These are phyloP conservation scores for Drosophila repletoides DNA, from an alignment of 1,140 invertebrate species.

Conservation along the genomic window DNA sequence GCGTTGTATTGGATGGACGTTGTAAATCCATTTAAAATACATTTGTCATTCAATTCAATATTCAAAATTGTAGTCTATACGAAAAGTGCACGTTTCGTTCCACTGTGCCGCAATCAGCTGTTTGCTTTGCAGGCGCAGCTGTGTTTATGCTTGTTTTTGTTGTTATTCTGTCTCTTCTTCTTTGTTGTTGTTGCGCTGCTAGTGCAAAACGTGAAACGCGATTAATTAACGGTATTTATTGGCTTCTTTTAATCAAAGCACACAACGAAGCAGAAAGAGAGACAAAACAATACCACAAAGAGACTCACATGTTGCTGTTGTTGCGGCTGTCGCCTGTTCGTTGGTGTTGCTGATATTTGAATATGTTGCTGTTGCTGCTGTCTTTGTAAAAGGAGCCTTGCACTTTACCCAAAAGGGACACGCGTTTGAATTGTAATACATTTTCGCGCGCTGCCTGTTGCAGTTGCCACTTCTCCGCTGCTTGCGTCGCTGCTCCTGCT, in stretches of 20 bases:
- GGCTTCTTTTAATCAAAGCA: slow-evolving; percentile 17
- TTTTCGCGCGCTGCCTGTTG: slow-evolving; percentile 37
- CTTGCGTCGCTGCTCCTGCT: slow-evolving; percentile 43
- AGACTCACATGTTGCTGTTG: slow-evolving; percentile 60
- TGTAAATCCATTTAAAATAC: no score
- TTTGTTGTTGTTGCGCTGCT: neutral
- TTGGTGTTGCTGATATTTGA: neutral
- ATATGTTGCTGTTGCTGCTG: slow-evolving; percentile 14
- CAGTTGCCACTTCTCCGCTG: slow-evolving; percentile 28
- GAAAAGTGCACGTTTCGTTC: neutral
- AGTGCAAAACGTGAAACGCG: slow-evolving; percentile 30
- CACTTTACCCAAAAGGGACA: slow-evolving; percentile 35
- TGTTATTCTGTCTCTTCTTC: neutral
- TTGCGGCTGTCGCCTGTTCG: slow-evolving; percentile 7
- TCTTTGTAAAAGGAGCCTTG: slow-evolving; percentile 2
- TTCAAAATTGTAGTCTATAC: neutral
- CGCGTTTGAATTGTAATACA: slow-evolving; percentile 61
- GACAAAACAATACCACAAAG: slow-evolving; percentile 41
- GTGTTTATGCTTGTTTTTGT: slow-evolving; percentile 10
- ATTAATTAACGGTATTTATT: slow-evolving; percentile 9
- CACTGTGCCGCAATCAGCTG: slow-evolving; percentile 59
- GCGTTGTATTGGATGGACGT: no score
- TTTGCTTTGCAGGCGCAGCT: no score
- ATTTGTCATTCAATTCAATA: no score
- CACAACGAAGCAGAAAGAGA: slow-evolving; percentile 10